Conservation (phyloP, 2,113 vertebrate genomes). For the Tachuris rubrigastra region DNA sequence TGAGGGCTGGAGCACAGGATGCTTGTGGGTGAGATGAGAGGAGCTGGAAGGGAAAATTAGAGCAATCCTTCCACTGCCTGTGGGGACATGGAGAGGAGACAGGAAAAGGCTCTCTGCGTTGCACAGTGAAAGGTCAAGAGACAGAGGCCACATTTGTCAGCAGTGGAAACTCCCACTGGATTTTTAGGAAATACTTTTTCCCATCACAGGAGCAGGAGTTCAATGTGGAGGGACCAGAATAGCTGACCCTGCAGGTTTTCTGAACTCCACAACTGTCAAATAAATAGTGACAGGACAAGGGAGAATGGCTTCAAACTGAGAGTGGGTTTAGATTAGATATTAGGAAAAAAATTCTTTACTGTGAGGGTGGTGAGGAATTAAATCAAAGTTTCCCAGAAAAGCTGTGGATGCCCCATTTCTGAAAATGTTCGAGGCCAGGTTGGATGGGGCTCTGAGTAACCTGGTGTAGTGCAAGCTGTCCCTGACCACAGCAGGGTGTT, state of each 20-base stretch:
- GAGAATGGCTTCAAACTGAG: neutral
- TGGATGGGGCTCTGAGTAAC: neutral
- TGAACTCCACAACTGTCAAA: neutral
- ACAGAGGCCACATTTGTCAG: neutral
- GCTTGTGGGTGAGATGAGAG: neutral
- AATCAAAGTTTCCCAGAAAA: neutral
- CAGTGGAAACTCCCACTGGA: neutral
- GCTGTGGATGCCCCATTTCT: neutral
- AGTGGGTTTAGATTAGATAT: neutral
- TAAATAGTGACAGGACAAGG: neutral
- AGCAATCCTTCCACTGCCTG: neutral
- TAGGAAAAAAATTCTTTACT: neutral
- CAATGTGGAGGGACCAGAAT: neutral
- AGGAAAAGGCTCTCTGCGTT: neutral
- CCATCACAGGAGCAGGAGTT: too few relatives aligned
- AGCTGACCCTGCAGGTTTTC: neutral
- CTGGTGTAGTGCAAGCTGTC: neutral
- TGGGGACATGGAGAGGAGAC: rapidly evolving
- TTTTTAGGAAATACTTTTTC: neutral
- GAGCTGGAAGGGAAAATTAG: neutral
- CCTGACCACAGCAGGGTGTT: neutral
- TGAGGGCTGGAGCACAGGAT: neutral
- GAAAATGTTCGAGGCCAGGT: rapidly evolving
- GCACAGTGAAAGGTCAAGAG: neutral
- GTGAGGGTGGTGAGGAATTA: neutral